Evolutionary conservation across 2,888 invertebrate species (phyloP).

Genomic region (Heteromyza rotundicornis): DNA sequence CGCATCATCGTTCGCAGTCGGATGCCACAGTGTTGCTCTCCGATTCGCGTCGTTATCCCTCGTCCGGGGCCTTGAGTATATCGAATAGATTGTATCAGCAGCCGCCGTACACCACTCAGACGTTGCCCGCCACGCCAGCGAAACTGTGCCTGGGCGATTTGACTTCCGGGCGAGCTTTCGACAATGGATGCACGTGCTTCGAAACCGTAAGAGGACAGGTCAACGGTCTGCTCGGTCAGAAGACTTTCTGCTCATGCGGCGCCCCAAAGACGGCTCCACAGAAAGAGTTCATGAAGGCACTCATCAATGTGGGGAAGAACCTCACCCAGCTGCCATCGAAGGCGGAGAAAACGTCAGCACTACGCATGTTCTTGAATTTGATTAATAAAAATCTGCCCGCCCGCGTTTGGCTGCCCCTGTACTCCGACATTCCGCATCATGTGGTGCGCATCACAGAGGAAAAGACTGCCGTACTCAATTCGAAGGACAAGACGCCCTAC

Average conservation of each 20-base stretch:
- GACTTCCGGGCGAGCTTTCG: slow-evolving; percentile 93
- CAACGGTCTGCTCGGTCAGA: slow-evolving; percentile 77
- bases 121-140: slow-evolving; percentile 60
- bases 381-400: slow-evolving; percentile 97
- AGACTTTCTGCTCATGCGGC: slow-evolving; percentile 79
- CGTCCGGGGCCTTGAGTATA: slow-evolving; percentile 45
- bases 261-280: slow-evolving; percentile 84
- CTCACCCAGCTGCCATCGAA: slow-evolving; percentile 82
- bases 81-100: slow-evolving; percentile 55
- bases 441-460: slow-evolving; percentile 96
- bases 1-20: slow-evolving; percentile 81
- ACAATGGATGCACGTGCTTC: slow-evolving; percentile 93
- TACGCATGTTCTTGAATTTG: slow-evolving; percentile 91
- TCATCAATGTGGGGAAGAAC: slow-evolving; percentile 85
- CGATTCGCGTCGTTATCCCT: slow-evolving; percentile 43
- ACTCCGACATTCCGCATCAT: slow-evolving; percentile 84
- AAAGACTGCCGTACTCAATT: slow-evolving; percentile 97
- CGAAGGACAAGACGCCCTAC: slow-evolving; percentile 90
- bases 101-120: slow-evolving; percentile 54
- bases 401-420: slow-evolving; percentile 95
- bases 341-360: slow-evolving; percentile 89
- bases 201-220: slow-evolving; percentile 80
- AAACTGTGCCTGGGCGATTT: slow-evolving; percentile 86
- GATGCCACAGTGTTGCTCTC: slow-evolving; percentile 75
- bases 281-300: slow-evolving; percentile 84